phyloP scores from a whole-genome alignment of 30 jellyfish, hydroid and myxozoan species.

The Cassiopea andromeda region DNA sequence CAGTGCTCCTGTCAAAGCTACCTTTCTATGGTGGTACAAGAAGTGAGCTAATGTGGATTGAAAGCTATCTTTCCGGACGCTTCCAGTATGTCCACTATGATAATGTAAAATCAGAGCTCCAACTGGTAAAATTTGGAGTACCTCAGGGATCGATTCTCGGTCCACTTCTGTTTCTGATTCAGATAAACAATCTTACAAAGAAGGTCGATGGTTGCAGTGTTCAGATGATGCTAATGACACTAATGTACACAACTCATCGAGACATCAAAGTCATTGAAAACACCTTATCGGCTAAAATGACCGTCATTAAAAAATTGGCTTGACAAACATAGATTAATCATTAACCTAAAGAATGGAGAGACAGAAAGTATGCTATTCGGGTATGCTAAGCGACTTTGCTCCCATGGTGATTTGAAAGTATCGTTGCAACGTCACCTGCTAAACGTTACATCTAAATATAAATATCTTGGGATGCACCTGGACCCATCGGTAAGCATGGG shows the following conservation, averaged over 20 bases:
- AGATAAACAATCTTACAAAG: conserved; percentile 29
- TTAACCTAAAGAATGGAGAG: conserved; percentile 3
- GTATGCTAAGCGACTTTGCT: conserved; percentile 32
- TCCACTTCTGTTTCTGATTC: conserved; percentile 6
- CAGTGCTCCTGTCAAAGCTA: conserved; percentile 12
- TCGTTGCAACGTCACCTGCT: conserved; percentile 18
- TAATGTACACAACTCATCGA: not conserved
- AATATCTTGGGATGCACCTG: conserved; percentile 46
- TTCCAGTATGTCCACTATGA: conserved; percentile 41
- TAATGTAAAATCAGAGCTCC: conserved; percentile 17
- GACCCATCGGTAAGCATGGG: conserved; percentile 43
- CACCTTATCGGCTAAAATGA: not conserved
- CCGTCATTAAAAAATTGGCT: not conserved
- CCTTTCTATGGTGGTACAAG: conserved; percentile 6
- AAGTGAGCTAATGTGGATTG: conserved; percentile 28
- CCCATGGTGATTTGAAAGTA: conserved; percentile 21
- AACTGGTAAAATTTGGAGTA: conserved; percentile 28
- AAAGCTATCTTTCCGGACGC: not conserved
- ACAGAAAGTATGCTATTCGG: not conserved
- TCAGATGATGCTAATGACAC: not conserved
- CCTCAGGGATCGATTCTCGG: conserved; percentile 32
- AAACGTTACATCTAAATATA: conserved; percentile 40
- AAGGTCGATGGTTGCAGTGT: not conserved
- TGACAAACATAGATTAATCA: conserved; percentile 16
- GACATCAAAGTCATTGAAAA: not conserved